A percentile compares a stretch with the other conserved stretches of the same genome.
These are phyloP conservation scores for Halictus ligatus DNA, from an alignment of 2,888 invertebrate genomes.

Conservation along the genomic window DNA sequence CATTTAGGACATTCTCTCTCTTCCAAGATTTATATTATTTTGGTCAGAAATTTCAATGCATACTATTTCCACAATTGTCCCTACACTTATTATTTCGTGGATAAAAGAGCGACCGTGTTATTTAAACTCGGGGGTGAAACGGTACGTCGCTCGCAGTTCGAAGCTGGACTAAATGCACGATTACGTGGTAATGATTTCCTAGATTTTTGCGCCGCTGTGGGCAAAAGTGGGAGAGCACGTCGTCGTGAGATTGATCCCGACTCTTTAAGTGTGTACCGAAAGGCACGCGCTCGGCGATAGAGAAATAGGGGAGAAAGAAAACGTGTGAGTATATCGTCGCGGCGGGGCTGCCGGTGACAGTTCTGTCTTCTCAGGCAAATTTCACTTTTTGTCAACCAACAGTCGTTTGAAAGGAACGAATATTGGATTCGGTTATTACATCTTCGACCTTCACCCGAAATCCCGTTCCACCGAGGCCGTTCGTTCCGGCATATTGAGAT, in stretches of 20 bases:
- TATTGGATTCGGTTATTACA: slow-evolving; percentile 83
- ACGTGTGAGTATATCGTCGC: slow-evolving; percentile 65
- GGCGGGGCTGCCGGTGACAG: slow-evolving; percentile 79
- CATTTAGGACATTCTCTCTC: no score
- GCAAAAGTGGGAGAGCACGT: background rate
- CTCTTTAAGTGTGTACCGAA: slow-evolving; percentile 17
- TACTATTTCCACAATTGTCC: no score
- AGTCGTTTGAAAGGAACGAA: slow-evolving; percentile 81
- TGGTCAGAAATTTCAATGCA: no score
- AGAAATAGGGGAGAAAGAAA: slow-evolving; percentile 50
- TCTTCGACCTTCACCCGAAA: slow-evolving; percentile 75
- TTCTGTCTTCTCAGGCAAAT: slow-evolving; percentile 79
- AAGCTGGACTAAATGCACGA: no score
- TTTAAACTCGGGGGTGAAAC: background rate
- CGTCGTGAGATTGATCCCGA: background rate
- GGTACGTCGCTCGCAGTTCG: background rate
- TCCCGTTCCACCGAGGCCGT: slow-evolving; percentile 23
- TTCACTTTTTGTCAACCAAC: slow-evolving; percentile 81
- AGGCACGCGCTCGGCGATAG: slow-evolving; percentile 38
- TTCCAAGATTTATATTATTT: no score
- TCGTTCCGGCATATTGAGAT: slow-evolving; percentile 42
- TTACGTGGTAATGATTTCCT: background rate
- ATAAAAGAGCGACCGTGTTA: no score
- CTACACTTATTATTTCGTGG: no score
- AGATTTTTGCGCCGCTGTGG: background rate